Conservation (phyloP, 2,113 vertebrate species). For the Apaloderma vittatum region DNA sequence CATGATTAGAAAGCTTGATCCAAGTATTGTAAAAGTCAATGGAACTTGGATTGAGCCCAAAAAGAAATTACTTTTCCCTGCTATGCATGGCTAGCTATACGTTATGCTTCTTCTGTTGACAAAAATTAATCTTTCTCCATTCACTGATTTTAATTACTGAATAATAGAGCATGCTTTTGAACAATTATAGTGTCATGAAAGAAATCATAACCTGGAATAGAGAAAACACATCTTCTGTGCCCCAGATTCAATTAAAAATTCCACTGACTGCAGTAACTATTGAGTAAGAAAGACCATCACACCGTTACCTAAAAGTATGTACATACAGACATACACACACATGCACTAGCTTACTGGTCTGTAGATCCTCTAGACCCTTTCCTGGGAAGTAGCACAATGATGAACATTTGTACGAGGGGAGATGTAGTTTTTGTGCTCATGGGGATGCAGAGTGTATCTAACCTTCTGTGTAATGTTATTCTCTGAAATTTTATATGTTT, state of each 20-base stretch:
- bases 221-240: not conserved
- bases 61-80: not conserved
- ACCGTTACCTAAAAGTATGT: not conserved
- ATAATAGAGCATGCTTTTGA: not conserved
- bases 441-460: not conserved
- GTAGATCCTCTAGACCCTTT: not conserved
- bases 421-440: not conserved
- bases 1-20: slow-evolving; percentile 12
- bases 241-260: not conserved
- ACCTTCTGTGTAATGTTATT: not conserved
- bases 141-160: not conserved
- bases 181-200: not conserved
- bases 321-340: accelerated
- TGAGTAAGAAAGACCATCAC: not conserved
- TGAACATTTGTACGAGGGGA: not conserved
- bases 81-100: not conserved
- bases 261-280: not conserved
- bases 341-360: not conserved
- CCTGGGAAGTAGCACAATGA: accelerated
- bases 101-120: not conserved
- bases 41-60: not conserved
- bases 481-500: not conserved
- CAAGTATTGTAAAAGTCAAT: not conserved
- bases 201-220: not conserved
- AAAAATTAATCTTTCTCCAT: not conserved